Evolutionary conservation across 2,113 vertebrate species (phyloP).

Genomic region (Zootoca vivipara): DNA sequence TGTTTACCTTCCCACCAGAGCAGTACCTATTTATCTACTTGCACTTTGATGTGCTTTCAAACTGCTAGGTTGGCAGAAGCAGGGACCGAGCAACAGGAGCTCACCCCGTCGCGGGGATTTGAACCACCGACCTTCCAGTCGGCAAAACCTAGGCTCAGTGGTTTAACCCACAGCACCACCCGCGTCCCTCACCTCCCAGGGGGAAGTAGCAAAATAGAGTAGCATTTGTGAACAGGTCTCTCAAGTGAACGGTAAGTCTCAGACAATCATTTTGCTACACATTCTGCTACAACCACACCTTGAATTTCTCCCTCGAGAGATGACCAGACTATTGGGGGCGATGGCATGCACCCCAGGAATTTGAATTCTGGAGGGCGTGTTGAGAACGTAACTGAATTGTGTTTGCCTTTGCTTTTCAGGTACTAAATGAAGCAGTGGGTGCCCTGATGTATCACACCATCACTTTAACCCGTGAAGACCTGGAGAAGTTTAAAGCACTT

Average conservation of each 20-base stretch:
- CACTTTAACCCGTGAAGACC: constrained; percentile 95
- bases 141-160: too few species aligned
- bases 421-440: constrained; percentile 97
- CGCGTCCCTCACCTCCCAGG: not conserved
- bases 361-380: not conserved
- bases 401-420: constrained; percentile 72
- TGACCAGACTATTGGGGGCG: not conserved
- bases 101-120: too few species aligned
- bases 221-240: not conserved
- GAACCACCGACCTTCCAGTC: too few species aligned
- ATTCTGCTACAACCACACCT: not conserved
- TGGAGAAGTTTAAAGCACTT: constrained; percentile 99
- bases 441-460: constrained; percentile 99
- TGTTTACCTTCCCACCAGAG: too few species aligned
- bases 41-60: too few species aligned
- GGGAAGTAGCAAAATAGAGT: not conserved
- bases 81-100: too few species aligned
- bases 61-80: too few species aligned
- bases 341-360: too few species aligned
- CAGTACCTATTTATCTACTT: too few species aligned
- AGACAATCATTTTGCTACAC: not conserved
- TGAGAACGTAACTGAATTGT: not conserved
- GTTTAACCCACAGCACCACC: too few species aligned
- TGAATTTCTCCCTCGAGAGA: not conserved
- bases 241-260: too few species aligned